Evolutionary conservation across 2,797 vertebrate species (phyloP).

Genomic region (Cichlasoma orientale): DNA sequence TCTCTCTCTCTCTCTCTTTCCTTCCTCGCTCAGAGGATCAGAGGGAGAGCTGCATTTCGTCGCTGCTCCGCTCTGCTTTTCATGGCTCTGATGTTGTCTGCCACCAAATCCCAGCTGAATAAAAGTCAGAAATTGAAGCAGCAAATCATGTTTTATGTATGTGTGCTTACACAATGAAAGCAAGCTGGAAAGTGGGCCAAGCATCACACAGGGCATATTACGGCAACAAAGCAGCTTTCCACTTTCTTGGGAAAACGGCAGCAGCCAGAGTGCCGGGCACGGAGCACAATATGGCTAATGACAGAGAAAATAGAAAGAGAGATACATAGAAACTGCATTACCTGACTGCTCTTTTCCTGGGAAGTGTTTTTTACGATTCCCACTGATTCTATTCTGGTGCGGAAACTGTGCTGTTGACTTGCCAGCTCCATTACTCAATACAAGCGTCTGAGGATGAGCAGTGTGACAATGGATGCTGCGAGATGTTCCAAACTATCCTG

Average conservation of each 20-base stretch:
- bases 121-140: constrained; percentile 76
- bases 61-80: constrained; percentile 56
- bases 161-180: constrained; percentile 75
- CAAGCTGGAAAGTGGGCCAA: constrained; percentile 74
- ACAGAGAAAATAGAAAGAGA: constrained; percentile 27
- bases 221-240: constrained; percentile 75
- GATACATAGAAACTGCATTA: constrained; percentile 29
- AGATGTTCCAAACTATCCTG: background rate
- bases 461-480: background rate
- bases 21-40: constrained; percentile 44
- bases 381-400: constrained; percentile 21
- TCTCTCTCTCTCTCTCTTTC: constrained; percentile 16
- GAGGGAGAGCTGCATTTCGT: constrained; percentile 54
- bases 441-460: background rate
- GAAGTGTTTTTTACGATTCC: constrained; percentile 24
- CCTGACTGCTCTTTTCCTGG: constrained; percentile 26
- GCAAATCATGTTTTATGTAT: constrained; percentile 82
- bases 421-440: constrained; percentile 8
- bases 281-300: constrained; percentile 38
- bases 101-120: constrained; percentile 74
- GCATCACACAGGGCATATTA: constrained; percentile 72
- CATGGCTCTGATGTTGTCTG: constrained; percentile 66
- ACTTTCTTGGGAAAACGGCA: constrained; percentile 59
- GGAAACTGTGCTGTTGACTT: constrained; percentile 24
- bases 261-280: constrained; percentile 20